These are phyloP conservation scores for Neuroterus valhalla DNA, from an alignment of 1,140 invertebrate species.

Conservation along the genomic window DNA sequence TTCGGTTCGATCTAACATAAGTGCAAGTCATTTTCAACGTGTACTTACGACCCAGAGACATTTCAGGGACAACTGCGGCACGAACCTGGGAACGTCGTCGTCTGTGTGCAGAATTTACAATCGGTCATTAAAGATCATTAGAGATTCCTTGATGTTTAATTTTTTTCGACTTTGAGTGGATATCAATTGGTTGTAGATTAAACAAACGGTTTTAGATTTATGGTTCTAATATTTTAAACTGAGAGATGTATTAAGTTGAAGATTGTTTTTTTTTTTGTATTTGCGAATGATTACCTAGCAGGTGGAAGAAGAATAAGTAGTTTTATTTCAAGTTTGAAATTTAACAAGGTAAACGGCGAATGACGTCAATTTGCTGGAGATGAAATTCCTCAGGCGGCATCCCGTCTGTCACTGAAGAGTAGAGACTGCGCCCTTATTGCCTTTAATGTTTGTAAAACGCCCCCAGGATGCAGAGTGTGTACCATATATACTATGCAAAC, in stretches of 20 bases:
- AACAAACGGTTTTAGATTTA: no score
- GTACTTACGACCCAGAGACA: neutral
- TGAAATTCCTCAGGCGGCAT: slow-evolving; percentile 8
- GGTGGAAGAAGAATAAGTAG: no score
- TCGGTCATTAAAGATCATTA: slow-evolving; percentile 9
- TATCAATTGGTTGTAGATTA: neutral
- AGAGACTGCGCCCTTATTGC: slow-evolving; percentile 3
- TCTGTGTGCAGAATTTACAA: neutral
- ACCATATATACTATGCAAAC: slow-evolving; percentile 54
- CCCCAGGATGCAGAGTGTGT: slow-evolving; percentile 37
- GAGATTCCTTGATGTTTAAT: neutral
- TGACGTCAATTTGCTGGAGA: neutral
- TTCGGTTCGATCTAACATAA: neutral
- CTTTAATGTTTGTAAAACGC: slow-evolving; percentile 27
- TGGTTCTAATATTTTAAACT: no score
- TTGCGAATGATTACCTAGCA: no score
- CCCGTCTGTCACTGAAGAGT: slow-evolving; percentile 11
- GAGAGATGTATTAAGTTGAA: no score
- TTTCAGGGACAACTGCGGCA: neutral
- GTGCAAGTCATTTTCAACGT: slow-evolving; percentile 2
- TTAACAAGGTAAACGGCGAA: slow-evolving; percentile 11
- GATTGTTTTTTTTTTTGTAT: no score
- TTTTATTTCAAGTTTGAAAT: neutral
- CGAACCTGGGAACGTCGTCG: neutral
- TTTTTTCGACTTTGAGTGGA: neutral